Evolutionary conservation across 2,888 invertebrate genomes (phyloP).

Genomic region (Pristionchus arcanus): DNA sequence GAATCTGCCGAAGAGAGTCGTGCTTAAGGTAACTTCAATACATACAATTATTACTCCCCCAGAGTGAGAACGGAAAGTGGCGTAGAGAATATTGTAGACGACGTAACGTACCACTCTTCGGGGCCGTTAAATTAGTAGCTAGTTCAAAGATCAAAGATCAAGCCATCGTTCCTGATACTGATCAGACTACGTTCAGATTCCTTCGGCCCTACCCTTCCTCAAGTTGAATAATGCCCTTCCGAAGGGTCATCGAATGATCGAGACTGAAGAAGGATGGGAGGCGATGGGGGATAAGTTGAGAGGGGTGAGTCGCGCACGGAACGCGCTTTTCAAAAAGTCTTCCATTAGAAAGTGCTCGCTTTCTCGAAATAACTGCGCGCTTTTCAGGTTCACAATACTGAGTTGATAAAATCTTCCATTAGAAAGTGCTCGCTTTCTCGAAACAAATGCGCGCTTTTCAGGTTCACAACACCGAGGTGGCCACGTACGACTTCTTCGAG

Average conservation of each 20-base stretch:
- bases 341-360: background rate
- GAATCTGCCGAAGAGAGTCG: background rate
- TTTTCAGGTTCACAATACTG: constrained; percentile 1
- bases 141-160: too few relatives aligned
- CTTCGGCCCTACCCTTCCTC: background rate
- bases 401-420: too few relatives aligned
- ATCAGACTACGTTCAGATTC: background rate
- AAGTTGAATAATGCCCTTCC: background rate
- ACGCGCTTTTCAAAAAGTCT: background rate
- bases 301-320: background rate
- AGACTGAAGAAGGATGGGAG: background rate
- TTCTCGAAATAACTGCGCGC: background rate
- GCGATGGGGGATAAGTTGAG: background rate
- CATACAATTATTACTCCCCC: too few relatives aligned
- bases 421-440: background rate
- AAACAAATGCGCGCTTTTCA: background rate
- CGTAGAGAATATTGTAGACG: too few relatives aligned
- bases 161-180: too few relatives aligned
- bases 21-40: too few relatives aligned
- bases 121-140: too few relatives aligned
- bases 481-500: background rate
- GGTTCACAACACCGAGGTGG: background rate
- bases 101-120: too few relatives aligned
- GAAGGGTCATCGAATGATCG: background rate
- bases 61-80: too few relatives aligned